phyloP scores from a whole-genome alignment of 1,140 invertebrate species.

The Drosophila burlai region DNA sequence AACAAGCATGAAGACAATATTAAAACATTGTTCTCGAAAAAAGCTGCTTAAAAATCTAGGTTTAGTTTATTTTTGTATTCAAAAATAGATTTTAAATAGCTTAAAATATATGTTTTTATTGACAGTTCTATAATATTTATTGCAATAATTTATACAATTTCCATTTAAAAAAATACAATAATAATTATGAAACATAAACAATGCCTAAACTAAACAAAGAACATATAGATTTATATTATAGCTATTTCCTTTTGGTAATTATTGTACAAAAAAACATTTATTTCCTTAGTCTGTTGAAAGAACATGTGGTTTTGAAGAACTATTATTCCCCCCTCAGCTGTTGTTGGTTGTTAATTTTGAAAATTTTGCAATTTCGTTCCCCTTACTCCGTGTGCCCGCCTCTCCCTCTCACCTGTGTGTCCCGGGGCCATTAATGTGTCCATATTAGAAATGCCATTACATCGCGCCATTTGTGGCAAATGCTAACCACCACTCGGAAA shows the following conservation, averaged over 20 bases:
- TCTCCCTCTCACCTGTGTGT: slow-evolving; percentile 51
- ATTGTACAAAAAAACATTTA: not conserved
- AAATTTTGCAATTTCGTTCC: slow-evolving; percentile 55
- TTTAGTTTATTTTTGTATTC: not conserved
- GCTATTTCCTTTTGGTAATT: not conserved
- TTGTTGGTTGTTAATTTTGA: slow-evolving; percentile 69
- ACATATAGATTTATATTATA: not conserved
- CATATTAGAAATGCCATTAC: slow-evolving; percentile 82
- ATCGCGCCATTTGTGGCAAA: slow-evolving; percentile 80
- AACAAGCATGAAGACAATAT: not conserved
- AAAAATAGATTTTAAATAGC: not conserved
- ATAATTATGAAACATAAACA: not conserved
- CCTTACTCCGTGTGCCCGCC: not conserved
- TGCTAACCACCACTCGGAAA: slow-evolving; percentile 61
- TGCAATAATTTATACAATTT: no score
- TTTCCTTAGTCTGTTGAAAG: not conserved
- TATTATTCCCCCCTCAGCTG: slow-evolving; percentile 16
- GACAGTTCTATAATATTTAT: not conserved
- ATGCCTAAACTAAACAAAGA: not conserved
- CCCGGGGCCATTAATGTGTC: slow-evolving; percentile 66
- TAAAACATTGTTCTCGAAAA: not conserved
- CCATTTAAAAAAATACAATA: no score
- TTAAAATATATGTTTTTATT: not conserved
- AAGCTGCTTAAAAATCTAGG: fast-evolving
- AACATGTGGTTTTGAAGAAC: not conserved